Conservation (phyloP, 2,113 vertebrate species). For the Danionella cerebrum region DNA sequence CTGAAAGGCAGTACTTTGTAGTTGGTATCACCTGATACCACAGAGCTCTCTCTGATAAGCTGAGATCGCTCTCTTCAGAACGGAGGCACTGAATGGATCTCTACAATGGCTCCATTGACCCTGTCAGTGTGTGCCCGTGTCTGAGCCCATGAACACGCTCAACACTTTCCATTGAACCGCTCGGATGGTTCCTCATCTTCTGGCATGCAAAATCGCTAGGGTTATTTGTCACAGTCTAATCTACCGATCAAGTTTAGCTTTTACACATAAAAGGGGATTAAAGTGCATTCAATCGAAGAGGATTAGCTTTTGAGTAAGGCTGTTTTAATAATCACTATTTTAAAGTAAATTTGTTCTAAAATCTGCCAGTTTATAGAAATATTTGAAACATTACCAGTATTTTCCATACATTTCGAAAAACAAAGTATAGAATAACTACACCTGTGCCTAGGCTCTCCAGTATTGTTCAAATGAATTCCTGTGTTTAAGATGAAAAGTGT, state of each 20-base stretch:
- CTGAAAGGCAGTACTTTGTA: slow-evolving; percentile 30
- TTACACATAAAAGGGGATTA: not conserved
- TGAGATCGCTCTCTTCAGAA: slow-evolving; percentile 17
- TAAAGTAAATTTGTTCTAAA: too few relatives aligned
- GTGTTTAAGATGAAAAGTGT: too few relatives aligned
- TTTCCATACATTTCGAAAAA: too few relatives aligned
- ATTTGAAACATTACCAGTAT: too few relatives aligned
- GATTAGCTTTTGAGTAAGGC: too few relatives aligned
- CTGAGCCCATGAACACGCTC: not conserved
- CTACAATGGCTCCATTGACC: slow-evolving; percentile 39
- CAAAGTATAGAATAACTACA: too few relatives aligned
- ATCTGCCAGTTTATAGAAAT: too few relatives aligned
- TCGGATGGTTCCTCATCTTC: not conserved
- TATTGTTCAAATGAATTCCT: too few relatives aligned
- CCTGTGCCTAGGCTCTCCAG: too few relatives aligned
- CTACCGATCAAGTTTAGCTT: not conserved
- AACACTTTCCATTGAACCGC: not conserved
- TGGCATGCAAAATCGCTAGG: not conserved
- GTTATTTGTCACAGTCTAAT: not conserved
- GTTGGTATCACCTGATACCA: slow-evolving; percentile 28
- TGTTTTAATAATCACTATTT: too few relatives aligned
- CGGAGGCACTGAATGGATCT: not conserved
- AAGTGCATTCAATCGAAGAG: too few relatives aligned
- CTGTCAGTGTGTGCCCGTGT: not conserved
- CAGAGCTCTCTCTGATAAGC: slow-evolving; percentile 22